Percentiles rank a stretch among this genome's conserved stretches.
phyloP scores from a whole-genome alignment of 2,888 invertebrate genomes.

The Sinopyrophorus schimmeli region DNA sequence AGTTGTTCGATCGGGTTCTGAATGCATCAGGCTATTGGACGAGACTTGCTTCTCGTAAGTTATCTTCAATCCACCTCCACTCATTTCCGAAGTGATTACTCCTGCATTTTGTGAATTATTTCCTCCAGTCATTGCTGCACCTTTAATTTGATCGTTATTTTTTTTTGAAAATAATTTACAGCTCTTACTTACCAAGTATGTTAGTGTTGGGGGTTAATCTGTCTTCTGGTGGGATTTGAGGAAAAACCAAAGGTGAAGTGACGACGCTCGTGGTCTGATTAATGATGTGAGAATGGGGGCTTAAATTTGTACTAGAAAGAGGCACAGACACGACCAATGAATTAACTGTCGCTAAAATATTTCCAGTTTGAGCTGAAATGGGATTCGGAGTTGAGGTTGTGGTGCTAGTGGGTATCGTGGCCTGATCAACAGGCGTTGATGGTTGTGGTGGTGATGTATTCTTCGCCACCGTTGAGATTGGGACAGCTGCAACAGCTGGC shows the following conservation, averaged over 20 bases:
- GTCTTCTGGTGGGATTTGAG: slow-evolving; percentile 26
- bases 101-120: slow-evolving; percentile 39
- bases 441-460: slow-evolving; percentile 24
- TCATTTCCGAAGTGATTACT: slow-evolving; percentile 53
- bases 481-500: slow-evolving; percentile 6
- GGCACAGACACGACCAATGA: slow-evolving; percentile 67
- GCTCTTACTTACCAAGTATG: no score
- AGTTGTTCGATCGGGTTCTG: slow-evolving; percentile 54
- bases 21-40: slow-evolving; percentile 50
- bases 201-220: no score
- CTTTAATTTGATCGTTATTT: slow-evolving; percentile 16
- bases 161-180: not conserved
- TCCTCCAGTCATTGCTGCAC: slow-evolving; percentile 42
- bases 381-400: slow-evolving; percentile 35
- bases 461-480: slow-evolving; percentile 22
- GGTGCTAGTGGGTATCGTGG: slow-evolving; percentile 27
- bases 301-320: slow-evolving; percentile 58
- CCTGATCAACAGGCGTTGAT: slow-evolving; percentile 23
- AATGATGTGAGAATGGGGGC: slow-evolving; percentile 49
- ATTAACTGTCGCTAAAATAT: slow-evolving; percentile 26
- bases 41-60: slow-evolving; percentile 62
- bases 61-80: slow-evolving; percentile 59
- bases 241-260: slow-evolving; percentile 32
- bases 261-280: slow-evolving; percentile 43
- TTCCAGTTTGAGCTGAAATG: slow-evolving; percentile 30